Evolutionary conservation across 2,797 vertebrate species (phyloP).

Genomic region (Sebastes minor): DNA sequence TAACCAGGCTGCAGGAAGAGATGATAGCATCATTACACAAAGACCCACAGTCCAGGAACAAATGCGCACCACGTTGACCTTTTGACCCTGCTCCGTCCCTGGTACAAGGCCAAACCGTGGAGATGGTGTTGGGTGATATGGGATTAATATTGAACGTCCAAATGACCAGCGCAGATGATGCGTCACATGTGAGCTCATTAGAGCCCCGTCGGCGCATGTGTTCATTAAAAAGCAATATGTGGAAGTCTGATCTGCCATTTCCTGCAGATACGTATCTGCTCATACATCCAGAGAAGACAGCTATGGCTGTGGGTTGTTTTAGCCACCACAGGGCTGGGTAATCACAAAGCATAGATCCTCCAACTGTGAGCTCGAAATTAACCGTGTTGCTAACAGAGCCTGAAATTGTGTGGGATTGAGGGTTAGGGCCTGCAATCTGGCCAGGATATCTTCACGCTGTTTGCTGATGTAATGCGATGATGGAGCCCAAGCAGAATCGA

Average conservation of each 20-base stretch:
- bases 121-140: slow-evolving; percentile 31
- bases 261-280: slow-evolving; percentile 73
- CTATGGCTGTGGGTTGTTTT: slow-evolving; percentile 40
- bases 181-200: slow-evolving; percentile 61
- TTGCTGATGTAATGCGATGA: slow-evolving; percentile 29
- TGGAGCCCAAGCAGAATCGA: slow-evolving; percentile 40
- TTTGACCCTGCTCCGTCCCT: slow-evolving; percentile 28
- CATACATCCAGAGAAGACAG: slow-evolving; percentile 52
- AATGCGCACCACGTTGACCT: slow-evolving; percentile 31
- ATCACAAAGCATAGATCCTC: slow-evolving; percentile 39
- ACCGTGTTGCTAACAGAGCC: slow-evolving; percentile 38
- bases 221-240: slow-evolving; percentile 81
- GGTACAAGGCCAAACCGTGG: slow-evolving; percentile 18
- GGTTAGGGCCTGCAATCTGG: slow-evolving; percentile 5
- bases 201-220: slow-evolving; percentile 31
- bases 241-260: slow-evolving; percentile 68
- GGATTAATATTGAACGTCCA: slow-evolving; percentile 37
- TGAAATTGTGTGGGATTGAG: slow-evolving; percentile 32
- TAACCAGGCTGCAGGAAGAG: slow-evolving; percentile 15
- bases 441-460: slow-evolving; percentile 35
- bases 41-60: slow-evolving; percentile 42
- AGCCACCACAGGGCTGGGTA: slow-evolving; percentile 27
- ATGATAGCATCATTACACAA: slow-evolving; percentile 46
- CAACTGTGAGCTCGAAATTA: slow-evolving; percentile 44
- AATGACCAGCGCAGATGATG: slow-evolving; percentile 54